Base-by-base conservation (phyloP, 2,797 vertebrate genomes). In the Bufotes viridis region DNA sequence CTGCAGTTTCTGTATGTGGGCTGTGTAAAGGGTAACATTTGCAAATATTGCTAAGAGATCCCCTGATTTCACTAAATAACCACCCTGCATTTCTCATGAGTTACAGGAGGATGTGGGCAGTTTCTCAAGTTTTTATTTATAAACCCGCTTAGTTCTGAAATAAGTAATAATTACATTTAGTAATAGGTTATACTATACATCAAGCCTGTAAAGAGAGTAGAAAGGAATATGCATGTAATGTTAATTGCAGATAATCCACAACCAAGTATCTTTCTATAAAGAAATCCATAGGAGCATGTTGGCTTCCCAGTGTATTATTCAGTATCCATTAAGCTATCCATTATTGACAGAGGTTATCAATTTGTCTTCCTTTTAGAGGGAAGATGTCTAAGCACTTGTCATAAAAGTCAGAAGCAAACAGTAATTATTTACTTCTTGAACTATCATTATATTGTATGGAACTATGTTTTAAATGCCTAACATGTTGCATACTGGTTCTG, bases 1-100 rank as follows among this genome's bases (percentile, higher is more conserved):
- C 51, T 53, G n/a, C n/a, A 70, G 26, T 72, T 72, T 60, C 24
- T 57, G n/a, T 49, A 58, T 60, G 69, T 74, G 51, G 78, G 53
- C 20, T 72, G 67, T 9, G 2, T 72, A 34, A 83, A 72, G 51
- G 49, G 74, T 86, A 86, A 78, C 29, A 78, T 78, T 86, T 78
- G 34, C 60, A 86, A 67, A 78, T 78, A 63, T 55, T 85, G 72
- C 24, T 63, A 65, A n/a, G 15, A 53, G 74, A 63, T 65, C 18
- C 72, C 63, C 67, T 58, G 61, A 60, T 74, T 74, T 60, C 26
- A 84, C 69, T 74, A 60, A 58, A 83, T 42, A 83, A 29, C 65
- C 26, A 22, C 81, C 65, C 65, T 72, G n/a, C 20, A 14, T 70
- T 82, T 72, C 18, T 57, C 67, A 72, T 29, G 20, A 81, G 20